Base-by-base conservation (phyloP, 2,888 invertebrate genomes). In the Shargacucullia verbasci region DNA sequence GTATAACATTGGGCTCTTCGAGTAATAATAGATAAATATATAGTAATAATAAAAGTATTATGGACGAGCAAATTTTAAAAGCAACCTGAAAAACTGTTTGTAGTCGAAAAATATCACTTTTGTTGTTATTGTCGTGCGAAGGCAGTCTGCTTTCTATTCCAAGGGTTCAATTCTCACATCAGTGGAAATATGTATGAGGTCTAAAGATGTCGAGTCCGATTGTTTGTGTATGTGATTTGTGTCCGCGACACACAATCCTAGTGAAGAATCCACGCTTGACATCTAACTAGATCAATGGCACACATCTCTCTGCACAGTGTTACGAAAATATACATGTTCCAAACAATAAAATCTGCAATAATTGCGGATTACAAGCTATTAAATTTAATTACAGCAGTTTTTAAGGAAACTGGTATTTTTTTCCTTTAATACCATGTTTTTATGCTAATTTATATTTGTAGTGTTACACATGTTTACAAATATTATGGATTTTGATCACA, bases 331-430 rank as follows among this genome's bases (percentile, higher is more conserved):
- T 11, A 53, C 35, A 62, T 50, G 59, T 60, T 68, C 50, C 47
- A 45, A 63, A 63, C 64, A 77, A 74, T 77, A 63, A 74, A 75
- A 47, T 61, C 38, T 55, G 41, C 45, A 50, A 20, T 70, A 64
- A 59, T 34, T 8, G 13, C 39, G 11, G 33, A 66, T 70, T 67
- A 73, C 60, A 60, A 40, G 39, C 27, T 48, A 10, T 60, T 69
- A 62, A 47, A 54, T 65, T 40, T 60, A 73, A 73, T 73, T 73
- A 73, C 56, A 27, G 31, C 44, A 55, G 2, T 64, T 39, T 64
- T 55, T 56, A 35, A 39, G 41, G 58, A 66, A 59, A 58, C 49
- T 37, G n/a, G 27, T 20, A 20, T 20, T 20, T 27, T 57, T 65
- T 57, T 41, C 25, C 10, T 25, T 35, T 31, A 39, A 59, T 62